Conservation (phyloP, 2,113 vertebrate species). For the Ctenodactylus gundi region DNA sequence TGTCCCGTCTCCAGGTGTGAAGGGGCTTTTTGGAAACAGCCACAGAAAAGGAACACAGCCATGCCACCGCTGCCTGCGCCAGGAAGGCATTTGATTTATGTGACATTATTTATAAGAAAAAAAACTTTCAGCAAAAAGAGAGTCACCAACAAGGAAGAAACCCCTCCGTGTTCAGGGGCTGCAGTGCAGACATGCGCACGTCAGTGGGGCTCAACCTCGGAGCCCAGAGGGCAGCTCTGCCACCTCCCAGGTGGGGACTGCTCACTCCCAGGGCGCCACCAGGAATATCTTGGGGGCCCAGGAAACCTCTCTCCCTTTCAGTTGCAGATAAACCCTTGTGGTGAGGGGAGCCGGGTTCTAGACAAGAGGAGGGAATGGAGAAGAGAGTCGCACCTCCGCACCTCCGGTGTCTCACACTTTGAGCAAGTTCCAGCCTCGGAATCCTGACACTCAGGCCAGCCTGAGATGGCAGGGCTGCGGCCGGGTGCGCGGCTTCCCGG, state of each 20-base stretch:
- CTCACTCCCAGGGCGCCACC: background rate
- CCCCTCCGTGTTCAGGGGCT: background rate
- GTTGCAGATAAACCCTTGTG: background rate
- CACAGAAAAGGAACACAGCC: background rate
- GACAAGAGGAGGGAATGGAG: too few species aligned
- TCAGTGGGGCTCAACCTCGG: background rate
- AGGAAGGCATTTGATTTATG: slow-evolving; percentile 22
- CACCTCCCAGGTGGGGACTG: background rate
- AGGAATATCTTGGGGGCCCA: background rate
- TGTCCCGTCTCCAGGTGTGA: background rate
- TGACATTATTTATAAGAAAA: background rate
- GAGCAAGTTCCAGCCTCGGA: too few species aligned
- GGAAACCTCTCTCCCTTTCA: background rate
- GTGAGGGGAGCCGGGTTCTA: too few species aligned
- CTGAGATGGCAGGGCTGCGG: too few species aligned
- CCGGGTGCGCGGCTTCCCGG: too few species aligned
- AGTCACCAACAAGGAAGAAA: background rate
- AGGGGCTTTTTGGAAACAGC: slow-evolving; percentile 14
- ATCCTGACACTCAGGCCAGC: too few species aligned
- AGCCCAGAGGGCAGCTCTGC: background rate
- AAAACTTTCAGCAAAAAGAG: background rate
- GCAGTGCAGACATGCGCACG: background rate
- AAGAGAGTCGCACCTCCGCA: too few species aligned
- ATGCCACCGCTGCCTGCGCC: background rate
- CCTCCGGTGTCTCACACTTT: too few species aligned